Evolutionary conservation across 1,140 invertebrate species (phyloP).

Genomic region (Microplitis demolitor): DNA sequence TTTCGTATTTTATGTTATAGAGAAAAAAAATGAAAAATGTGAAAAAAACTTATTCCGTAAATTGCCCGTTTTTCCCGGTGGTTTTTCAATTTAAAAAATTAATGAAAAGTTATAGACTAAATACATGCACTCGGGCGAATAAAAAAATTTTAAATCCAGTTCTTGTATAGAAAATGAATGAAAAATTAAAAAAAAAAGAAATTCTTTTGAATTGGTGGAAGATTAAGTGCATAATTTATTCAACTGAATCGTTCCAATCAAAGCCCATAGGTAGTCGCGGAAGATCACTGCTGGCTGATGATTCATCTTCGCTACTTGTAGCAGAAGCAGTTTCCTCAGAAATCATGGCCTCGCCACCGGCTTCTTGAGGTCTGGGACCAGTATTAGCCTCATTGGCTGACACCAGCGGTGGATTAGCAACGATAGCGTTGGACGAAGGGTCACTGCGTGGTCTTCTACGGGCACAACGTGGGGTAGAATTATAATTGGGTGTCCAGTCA

Average conservation of each 20-base stretch:
- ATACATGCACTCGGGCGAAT: too few relatives aligned
- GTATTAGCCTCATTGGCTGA: constrained; percentile 33
- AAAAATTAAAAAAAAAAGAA: not conserved
- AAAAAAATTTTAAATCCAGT: too few relatives aligned
- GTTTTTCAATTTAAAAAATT: too few relatives aligned
- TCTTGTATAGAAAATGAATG: too few relatives aligned
- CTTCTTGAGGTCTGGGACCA: constrained; percentile 55
- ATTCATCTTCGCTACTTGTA: constrained; percentile 58
- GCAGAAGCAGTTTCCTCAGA: constrained; percentile 57
- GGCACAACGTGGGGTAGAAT: constrained; percentile 40
- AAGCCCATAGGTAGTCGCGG: constrained; percentile 45
- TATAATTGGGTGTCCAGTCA: constrained; percentile 42
- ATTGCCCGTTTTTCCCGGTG: too few relatives aligned
- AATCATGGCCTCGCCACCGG: constrained; percentile 61
- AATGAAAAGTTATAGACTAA: too few relatives aligned
- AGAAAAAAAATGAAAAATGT: constrained; percentile 20
- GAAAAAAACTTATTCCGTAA: not conserved
- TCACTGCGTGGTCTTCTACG: constrained; percentile 44
- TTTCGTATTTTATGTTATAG: constrained; percentile 3
- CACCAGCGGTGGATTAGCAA: constrained; percentile 31
- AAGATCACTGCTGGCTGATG: constrained; percentile 56
- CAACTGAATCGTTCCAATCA: constrained; percentile 41
- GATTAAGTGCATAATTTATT: constrained; percentile 11
- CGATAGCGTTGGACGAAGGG: constrained; percentile 32
- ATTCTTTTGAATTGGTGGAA: not conserved